Evolutionary conservation across 2,113 vertebrate genomes (phyloP).

Genomic region (Solenodon paradoxus): DNA sequence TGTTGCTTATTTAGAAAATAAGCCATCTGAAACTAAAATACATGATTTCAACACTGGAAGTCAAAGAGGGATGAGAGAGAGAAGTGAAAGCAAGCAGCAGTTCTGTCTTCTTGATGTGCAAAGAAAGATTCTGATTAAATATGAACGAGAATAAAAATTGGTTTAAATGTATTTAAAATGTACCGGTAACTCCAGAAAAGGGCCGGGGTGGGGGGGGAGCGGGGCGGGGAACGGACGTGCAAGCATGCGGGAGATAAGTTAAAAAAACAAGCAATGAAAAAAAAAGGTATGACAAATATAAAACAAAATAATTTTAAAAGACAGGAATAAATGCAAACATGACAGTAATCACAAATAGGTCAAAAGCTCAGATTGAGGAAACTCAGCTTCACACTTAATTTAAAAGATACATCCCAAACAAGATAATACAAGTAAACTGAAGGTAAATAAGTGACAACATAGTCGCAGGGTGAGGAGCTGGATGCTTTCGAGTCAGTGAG

Average conservation of each 20-base stretch:
- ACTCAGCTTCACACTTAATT: background rate
- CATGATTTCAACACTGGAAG: slow-evolving; percentile 67
- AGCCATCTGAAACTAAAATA: slow-evolving; percentile 49
- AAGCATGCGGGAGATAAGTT: background rate
- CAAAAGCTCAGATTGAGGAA: background rate
- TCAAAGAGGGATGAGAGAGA: slow-evolving; percentile 50
- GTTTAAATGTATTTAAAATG: slow-evolving; percentile 10
- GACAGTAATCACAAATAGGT: background rate
- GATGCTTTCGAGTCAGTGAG: too few relatives aligned
- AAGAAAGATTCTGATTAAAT: slow-evolving; percentile 31
- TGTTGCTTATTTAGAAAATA: slow-evolving; percentile 42
- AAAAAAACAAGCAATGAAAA: background rate
- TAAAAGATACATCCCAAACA: background rate
- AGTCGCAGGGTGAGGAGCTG: background rate
- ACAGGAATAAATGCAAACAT: background rate
- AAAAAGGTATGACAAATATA: background rate
- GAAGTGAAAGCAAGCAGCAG: slow-evolving; percentile 54
- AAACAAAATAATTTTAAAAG: background rate
- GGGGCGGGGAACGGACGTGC: too few relatives aligned
- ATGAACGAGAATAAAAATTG: slow-evolving; percentile 18
- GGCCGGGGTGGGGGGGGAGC: too few relatives aligned
- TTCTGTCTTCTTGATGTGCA: slow-evolving; percentile 14
- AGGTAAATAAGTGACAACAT: background rate
- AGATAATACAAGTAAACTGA: background rate
- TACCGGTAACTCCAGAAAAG: background rate